Evolutionary conservation across 1,140 invertebrate genomes (phyloP).

Genomic region (Procambarus clarkii): DNA sequence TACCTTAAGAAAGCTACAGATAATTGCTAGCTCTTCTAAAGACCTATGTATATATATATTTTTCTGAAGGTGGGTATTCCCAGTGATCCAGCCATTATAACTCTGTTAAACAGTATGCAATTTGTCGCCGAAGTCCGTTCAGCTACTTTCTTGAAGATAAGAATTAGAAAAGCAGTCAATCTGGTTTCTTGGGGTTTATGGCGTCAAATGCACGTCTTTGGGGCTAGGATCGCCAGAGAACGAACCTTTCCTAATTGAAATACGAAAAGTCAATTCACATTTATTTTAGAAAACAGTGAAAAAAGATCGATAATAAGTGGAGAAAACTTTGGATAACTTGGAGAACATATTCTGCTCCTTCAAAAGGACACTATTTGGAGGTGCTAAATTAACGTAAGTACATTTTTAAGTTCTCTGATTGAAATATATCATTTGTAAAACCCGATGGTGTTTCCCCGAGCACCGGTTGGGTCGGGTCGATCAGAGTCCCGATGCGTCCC

Average conservation of each 20-base stretch:
- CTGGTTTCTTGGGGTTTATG: not conserved
- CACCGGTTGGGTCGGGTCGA: no score
- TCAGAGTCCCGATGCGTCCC: no score
- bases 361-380: no score
- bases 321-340: no score
- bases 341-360: no score
- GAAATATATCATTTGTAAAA: no score
- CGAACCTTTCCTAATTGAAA: not conserved
- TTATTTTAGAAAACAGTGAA: not conserved
- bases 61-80: not conserved
- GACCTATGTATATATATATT: not conserved
- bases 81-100: not conserved
- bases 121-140: not conserved
- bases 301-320: not conserved
- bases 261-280: not conserved
- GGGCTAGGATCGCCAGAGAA: not conserved
- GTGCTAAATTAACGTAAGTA: no score
- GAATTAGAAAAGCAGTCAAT: not conserved
- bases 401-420: no score
- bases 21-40: not conserved
- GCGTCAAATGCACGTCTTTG: not conserved
- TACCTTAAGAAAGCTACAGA: not conserved
- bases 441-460: no score
- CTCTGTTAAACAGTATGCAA: not conserved
- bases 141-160: not conserved